Conservation (phyloP, 2,113 vertebrate genomes). For the Axis porcinus region DNA sequence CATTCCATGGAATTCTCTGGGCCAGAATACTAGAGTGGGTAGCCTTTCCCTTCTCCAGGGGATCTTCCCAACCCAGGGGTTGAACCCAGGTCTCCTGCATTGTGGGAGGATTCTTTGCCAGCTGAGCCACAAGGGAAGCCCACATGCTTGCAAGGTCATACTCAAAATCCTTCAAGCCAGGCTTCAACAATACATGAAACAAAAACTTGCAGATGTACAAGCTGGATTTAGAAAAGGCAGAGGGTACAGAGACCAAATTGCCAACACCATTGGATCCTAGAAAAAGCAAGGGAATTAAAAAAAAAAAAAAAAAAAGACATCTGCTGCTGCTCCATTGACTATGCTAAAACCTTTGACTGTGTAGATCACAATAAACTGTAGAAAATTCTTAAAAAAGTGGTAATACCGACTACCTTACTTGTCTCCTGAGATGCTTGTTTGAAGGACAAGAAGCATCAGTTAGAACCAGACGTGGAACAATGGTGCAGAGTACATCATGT, state of each 20-base stretch:
- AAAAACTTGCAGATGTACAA: background rate
- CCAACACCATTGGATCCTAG: background rate
- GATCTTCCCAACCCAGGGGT: background rate
- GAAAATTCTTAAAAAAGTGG: background rate
- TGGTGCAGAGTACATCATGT: background rate
- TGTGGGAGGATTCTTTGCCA: background rate
- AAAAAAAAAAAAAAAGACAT: background rate
- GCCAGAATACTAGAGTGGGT: background rate
- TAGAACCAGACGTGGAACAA: background rate
- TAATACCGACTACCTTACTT: background rate
- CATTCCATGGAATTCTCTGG: background rate
- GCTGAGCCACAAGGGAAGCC: background rate
- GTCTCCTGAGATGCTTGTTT: background rate
- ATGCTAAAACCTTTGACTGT: background rate
- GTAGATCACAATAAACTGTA: background rate
- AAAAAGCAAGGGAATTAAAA: background rate
- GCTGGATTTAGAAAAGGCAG: background rate
- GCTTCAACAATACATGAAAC: background rate
- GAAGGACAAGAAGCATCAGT: background rate
- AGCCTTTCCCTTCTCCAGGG: background rate
- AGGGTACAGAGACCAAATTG: background rate
- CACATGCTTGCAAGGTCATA: background rate
- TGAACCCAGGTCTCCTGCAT: background rate
- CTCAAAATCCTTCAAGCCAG: background rate
- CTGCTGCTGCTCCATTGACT: background rate